Conservation (phyloP, 1,140 invertebrate species). For the Drosophila parabipectinata region DNA sequence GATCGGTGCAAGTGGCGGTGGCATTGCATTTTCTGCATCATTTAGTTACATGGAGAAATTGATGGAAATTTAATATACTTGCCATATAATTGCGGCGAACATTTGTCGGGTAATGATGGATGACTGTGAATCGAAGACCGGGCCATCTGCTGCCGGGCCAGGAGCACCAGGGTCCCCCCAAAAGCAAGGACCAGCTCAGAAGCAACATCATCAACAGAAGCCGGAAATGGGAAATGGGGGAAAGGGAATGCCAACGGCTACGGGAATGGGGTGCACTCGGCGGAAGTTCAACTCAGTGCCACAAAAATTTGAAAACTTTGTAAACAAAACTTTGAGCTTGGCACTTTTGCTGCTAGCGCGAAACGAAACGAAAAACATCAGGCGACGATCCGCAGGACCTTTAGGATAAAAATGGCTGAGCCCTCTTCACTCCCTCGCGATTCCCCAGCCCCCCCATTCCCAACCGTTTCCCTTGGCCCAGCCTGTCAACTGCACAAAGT, state of each 20-base stretch:
- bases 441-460: neutral
- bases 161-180: slow-evolving; percentile 7
- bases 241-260: slow-evolving; percentile 6
- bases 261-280: slow-evolving; percentile 17
- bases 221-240: slow-evolving; percentile 53
- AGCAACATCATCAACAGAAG: slow-evolving; percentile 62
- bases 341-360: slow-evolving; percentile 72
- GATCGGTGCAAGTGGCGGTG: neutral
- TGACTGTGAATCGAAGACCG: slow-evolving; percentile 43
- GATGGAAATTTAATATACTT: slow-evolving; percentile 69
- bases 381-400: slow-evolving; percentile 69
- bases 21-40: slow-evolving; percentile 69
- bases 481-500: slow-evolving; percentile 71
- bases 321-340: slow-evolving; percentile 79
- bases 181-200: slow-evolving; percentile 5
- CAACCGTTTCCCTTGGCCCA: neutral
- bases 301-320: slow-evolving; percentile 82
- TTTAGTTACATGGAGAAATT: slow-evolving; percentile 52
- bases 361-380: slow-evolving; percentile 72
- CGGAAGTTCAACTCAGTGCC: slow-evolving; percentile 79
- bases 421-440: neutral
- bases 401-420: slow-evolving; percentile 32
- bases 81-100: slow-evolving; percentile 67
- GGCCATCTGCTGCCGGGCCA: slow-evolving; percentile 30
- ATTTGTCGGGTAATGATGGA: slow-evolving; percentile 69